These are phyloP conservation scores for Barnardius zonarius DNA, from an alignment of 2,113 vertebrate genomes.

Conservation along the genomic window DNA sequence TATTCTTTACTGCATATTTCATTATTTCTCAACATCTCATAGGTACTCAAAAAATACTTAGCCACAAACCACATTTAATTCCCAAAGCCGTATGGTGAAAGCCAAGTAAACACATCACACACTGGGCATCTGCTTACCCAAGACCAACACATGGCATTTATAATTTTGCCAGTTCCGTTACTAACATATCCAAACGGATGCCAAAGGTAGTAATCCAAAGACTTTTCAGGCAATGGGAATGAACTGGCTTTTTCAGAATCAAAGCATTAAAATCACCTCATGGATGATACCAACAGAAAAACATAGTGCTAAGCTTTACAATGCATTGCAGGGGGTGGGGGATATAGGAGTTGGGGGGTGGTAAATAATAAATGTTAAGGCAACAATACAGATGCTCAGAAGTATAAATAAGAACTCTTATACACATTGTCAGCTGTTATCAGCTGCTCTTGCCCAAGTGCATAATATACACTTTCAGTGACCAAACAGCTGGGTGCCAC, in stretches of 20 bases:
- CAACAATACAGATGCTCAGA: not conserved
- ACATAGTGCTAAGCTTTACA: not conserved
- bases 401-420: not conserved
- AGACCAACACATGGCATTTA: conserved; percentile 31
- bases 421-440: not conserved
- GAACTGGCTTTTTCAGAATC: conserved; percentile 6
- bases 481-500: not conserved
- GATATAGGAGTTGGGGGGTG: not conserved
- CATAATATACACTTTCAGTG: not conserved
- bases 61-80: conserved; percentile 32
- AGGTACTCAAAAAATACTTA: conserved; percentile 13
- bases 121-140: conserved; percentile 24
- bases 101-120: conserved; percentile 20
- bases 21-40: not conserved
- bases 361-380: not conserved
- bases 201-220: conserved; percentile 24
- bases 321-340: not conserved
- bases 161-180: conserved; percentile 27
- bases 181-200: not conserved
- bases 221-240: not conserved
- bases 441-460: not conserved
- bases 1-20: not conserved
- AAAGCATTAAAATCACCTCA: conserved; percentile 8
- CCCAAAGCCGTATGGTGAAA: not conserved
- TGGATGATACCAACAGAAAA: not conserved